phyloP scores from a whole-genome alignment of 2,113 vertebrate genomes.

The Alosa alosa region DNA sequence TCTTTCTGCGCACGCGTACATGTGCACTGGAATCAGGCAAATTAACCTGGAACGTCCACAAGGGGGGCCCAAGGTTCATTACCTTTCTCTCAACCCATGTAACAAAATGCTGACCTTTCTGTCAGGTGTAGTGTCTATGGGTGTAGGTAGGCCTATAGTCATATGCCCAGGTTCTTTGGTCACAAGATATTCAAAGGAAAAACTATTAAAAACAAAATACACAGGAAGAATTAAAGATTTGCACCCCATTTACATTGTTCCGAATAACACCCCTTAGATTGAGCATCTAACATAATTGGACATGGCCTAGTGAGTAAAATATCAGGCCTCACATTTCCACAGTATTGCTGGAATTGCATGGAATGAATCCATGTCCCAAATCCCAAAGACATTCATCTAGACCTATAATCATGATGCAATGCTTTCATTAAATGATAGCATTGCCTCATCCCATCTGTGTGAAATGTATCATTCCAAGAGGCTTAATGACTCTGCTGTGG shows the following conservation, averaged over 20 bases:
- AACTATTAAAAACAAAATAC: no score
- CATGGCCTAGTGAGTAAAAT: no score
- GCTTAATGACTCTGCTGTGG: background rate
- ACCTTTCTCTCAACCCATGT: background rate
- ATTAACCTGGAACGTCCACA: background rate
- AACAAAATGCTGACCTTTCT: background rate
- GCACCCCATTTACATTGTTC: no score
- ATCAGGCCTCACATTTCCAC: no score
- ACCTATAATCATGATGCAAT: background rate
- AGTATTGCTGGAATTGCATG: no score
- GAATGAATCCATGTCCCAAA: background rate
- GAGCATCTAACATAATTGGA: no score
- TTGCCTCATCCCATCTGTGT: background rate
- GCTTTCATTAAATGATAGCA: background rate
- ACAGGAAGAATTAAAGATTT: no score
- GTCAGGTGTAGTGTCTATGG: no score
- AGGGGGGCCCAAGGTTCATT: background rate
- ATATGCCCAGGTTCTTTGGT: no score
- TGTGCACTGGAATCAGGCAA: background rate
- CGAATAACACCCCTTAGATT: no score
- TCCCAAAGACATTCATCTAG: background rate
- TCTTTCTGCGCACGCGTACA: background rate
- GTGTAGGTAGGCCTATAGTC: no score
- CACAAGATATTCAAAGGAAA: no score
- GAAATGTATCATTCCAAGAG: background rate